These are phyloP conservation scores for Drosophila bocki DNA, from an alignment of 1,140 invertebrate species.

Conservation along the genomic window DNA sequence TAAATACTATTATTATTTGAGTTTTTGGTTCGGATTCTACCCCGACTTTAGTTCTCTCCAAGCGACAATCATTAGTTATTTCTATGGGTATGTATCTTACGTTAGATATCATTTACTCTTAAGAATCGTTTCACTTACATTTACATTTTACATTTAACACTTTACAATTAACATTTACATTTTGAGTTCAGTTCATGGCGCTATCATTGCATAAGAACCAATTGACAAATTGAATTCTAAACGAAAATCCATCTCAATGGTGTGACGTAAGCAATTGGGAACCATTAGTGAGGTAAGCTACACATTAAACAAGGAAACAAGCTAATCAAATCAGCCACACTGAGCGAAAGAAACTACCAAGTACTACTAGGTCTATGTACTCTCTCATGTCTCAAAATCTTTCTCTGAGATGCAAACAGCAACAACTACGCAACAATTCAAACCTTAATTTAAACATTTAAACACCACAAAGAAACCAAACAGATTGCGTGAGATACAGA, in stretches of 20 bases:
- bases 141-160: conserved; percentile 8
- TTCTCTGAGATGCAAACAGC: conserved; percentile 39
- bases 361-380: conserved; percentile 45
- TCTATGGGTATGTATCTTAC: conserved; percentile 63
- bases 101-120: conserved; percentile 18
- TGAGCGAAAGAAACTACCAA: conserved; percentile 38
- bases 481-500: conserved; percentile 41
- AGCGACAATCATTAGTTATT: conserved; percentile 76
- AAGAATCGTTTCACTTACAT: conserved; percentile 35
- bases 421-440: conserved; percentile 55
- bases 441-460: conserved; percentile 24
- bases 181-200: conserved; percentile 76
- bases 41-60: conserved; percentile 23
- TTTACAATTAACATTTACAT: conserved; percentile 37
- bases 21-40: conserved; percentile 15
- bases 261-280: conserved; percentile 85
- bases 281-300: conserved; percentile 85
- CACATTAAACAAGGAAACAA: conserved; percentile 83
- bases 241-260: conserved; percentile 83
- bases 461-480: conserved; percentile 5
- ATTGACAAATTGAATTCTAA: conserved; percentile 57
- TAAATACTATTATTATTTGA: conserved; percentile 39
- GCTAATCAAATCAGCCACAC: conserved; percentile 32
- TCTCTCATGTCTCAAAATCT: conserved; percentile 50
- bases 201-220: conserved; percentile 76